A percentile compares a stretch with the other conserved stretches of the same genome.
Evolutionary conservation across 2,797 vertebrate species (phyloP).

Genomic region (Phoebastria nigripes): DNA sequence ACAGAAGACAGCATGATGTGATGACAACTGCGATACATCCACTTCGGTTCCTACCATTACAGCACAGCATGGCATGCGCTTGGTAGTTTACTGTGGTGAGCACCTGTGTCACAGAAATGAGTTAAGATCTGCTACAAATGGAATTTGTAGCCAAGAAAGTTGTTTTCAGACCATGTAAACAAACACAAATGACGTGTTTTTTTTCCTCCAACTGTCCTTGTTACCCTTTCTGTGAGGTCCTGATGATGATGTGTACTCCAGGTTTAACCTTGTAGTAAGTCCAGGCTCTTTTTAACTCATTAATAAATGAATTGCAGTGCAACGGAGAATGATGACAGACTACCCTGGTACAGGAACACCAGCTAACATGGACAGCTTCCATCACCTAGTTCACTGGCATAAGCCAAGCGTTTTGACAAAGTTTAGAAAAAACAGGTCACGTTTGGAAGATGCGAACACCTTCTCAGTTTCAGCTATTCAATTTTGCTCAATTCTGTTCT

Average conservation of each 20-base stretch:
- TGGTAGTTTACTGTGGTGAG: background rate
- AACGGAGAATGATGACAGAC: background rate
- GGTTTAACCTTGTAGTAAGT: background rate
- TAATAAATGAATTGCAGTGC: background rate
- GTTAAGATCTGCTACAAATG: background rate
- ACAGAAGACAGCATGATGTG: background rate
- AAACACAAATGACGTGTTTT: background rate
- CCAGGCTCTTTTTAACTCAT: background rate
- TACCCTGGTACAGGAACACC: background rate
- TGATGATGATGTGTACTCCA: background rate
- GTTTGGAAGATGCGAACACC: background rate
- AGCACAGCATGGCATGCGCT: background rate
- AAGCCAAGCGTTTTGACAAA: background rate
- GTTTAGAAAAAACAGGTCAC: background rate
- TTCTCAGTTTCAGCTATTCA: background rate
- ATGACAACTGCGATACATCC: rapidly evolving
- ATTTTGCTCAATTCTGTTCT: background rate
- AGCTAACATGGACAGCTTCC: background rate
- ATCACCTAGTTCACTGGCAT: rapidly evolving
- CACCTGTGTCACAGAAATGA: background rate
- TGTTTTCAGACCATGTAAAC: background rate
- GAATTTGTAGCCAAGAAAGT: background rate
- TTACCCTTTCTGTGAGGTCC: background rate
- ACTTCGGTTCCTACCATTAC: background rate
- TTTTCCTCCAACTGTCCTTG: background rate